Evolutionary conservation across 1,140 invertebrate genomes (phyloP).

Genomic region (Orius insidiosus): DNA sequence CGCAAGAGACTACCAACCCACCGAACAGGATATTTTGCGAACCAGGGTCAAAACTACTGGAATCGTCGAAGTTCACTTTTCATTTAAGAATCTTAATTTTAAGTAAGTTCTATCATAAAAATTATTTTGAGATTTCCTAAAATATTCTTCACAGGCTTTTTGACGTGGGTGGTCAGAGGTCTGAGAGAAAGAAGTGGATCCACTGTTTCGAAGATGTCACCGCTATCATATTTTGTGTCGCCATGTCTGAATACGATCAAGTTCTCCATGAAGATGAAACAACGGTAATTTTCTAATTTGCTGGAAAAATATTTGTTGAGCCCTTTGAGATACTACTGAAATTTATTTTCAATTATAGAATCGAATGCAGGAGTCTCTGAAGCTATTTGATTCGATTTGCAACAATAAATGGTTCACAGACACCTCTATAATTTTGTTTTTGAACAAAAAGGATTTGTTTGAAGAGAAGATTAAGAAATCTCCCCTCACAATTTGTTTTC

Average conservation of each 20-base stretch:
- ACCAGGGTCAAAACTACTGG: constrained; percentile 99
- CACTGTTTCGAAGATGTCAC: constrained; percentile 99
- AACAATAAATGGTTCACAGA: constrained; percentile 97
- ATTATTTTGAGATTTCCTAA: too few species aligned
- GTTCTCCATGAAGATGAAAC: constrained; percentile 92
- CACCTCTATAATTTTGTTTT: constrained; percentile 91
- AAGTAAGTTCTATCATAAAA: constrained; percentile 66
- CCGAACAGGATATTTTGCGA: constrained; percentile 97
- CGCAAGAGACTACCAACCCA: constrained; percentile 92
- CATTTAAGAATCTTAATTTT: constrained; percentile 99
- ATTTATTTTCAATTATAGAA: constrained; percentile 23
- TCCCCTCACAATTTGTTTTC: constrained; percentile 87
- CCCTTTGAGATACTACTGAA: background rate
- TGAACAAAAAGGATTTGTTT: constrained; percentile 95
- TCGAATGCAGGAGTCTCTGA: constrained; percentile 82
- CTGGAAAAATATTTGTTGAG: background rate
- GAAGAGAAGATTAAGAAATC: constrained; percentile 82
- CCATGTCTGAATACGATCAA: constrained; percentile 96
- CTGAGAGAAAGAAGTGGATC: too few species aligned
- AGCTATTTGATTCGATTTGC: constrained; percentile 91
- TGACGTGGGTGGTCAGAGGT: constrained; percentile 95
- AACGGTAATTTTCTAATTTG: constrained; percentile 49
- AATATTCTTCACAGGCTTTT: constrained; percentile 75
- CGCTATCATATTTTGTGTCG: constrained; percentile 99
- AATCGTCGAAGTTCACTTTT: constrained; percentile 99